Conservation (phyloP, 2,797 vertebrate species). For the Anisognathus igniventris region DNA sequence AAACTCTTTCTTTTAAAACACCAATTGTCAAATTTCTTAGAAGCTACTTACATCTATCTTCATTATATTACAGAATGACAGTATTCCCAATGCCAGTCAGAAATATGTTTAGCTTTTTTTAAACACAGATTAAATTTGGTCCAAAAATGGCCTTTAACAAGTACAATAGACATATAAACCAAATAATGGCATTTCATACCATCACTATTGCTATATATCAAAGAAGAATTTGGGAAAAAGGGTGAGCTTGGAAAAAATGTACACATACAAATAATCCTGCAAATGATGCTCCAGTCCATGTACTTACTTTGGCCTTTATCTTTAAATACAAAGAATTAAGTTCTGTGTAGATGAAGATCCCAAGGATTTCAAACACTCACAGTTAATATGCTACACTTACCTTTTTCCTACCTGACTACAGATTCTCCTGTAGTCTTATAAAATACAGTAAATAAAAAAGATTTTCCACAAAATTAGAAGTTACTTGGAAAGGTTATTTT, state of each 20-base stretch:
- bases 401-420: background rate
- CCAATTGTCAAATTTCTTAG: rapidly evolving
- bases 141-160: background rate
- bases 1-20: background rate
- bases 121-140: background rate
- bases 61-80: background rate
- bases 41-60: background rate
- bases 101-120: background rate
- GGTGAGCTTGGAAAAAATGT: background rate
- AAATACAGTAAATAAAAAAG: background rate
- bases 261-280: background rate
- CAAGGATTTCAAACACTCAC: background rate
- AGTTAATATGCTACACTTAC: background rate
- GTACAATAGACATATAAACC: background rate
- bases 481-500: background rate
- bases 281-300: background rate
- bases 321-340: background rate
- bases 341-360: background rate
- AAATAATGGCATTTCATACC: background rate
- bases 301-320: background rate
- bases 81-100: background rate
- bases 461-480: background rate
- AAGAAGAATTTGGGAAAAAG: background rate
- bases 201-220: background rate
- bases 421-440: background rate